A percentile compares a stretch with the other conserved stretches of the same genome.
These are phyloP conservation scores for Drosophila setifemur DNA, from an alignment of 1,140 invertebrate species.

Conservation along the genomic window DNA sequence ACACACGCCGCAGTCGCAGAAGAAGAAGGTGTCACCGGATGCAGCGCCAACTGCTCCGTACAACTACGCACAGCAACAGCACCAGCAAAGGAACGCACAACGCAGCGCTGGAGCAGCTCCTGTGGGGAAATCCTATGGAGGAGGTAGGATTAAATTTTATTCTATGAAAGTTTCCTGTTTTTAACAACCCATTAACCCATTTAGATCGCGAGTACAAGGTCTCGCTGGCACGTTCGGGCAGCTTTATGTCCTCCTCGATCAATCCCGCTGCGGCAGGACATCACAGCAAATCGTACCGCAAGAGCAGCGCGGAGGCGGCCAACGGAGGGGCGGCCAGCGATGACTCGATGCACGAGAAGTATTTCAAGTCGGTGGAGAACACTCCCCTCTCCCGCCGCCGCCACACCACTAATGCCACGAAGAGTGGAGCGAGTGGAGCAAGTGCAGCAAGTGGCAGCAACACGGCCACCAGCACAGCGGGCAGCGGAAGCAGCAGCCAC, in stretches of 20 bases:
- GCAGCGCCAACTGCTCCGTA: slow-evolving; percentile 38
- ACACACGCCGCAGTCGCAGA: slow-evolving; percentile 77
- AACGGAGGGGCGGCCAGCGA: slow-evolving; percentile 84
- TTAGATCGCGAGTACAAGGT: slow-evolving; percentile 80
- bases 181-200: background rate
- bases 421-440: slow-evolving; percentile 30
- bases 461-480: slow-evolving; percentile 66
- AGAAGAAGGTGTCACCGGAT: slow-evolving; percentile 76
- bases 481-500: slow-evolving; percentile 69
- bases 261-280: slow-evolving; percentile 81
- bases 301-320: slow-evolving; percentile 82
- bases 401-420: slow-evolving; percentile 72
- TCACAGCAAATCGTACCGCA: slow-evolving; percentile 76
- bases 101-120: slow-evolving; percentile 20
- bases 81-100: slow-evolving; percentile 60
- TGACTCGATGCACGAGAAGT: slow-evolving; percentile 92
- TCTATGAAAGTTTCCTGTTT: background rate
- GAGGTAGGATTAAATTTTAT: slow-evolving; percentile 38
- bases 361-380: slow-evolving; percentile 87
- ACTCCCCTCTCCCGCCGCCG: slow-evolving; percentile 84
- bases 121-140: slow-evolving; percentile 52
- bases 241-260: slow-evolving; percentile 87
- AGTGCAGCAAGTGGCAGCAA: slow-evolving; percentile 66
- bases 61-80: slow-evolving; percentile 66
- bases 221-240: slow-evolving; percentile 86